phyloP scores from a whole-genome alignment of 2,888 invertebrate species.

The Aporophyla lueneburgensis region DNA sequence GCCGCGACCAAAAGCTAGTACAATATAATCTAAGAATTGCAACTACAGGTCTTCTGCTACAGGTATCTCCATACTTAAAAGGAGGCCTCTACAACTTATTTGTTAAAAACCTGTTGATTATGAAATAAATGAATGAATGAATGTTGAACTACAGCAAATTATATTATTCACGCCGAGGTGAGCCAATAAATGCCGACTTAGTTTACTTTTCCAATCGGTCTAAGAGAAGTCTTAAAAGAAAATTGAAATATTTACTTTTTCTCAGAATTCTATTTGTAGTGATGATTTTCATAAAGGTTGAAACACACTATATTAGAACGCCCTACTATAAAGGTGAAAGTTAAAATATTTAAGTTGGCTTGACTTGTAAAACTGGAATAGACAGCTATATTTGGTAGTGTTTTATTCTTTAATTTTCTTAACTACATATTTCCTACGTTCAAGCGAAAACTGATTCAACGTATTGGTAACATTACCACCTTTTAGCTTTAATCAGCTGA shows the following conservation, averaged over 20 bases:
- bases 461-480: not conserved
- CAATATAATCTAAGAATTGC: no score
- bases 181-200: not conserved
- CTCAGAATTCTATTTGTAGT: not conserved
- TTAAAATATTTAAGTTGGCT: not conserved
- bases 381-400: not conserved
- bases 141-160: not conserved
- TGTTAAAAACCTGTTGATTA: no score
- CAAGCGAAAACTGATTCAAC: not conserved
- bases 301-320: not conserved
- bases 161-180: not conserved
- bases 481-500: not conserved
- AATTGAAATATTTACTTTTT: not conserved
- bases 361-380: not conserved
- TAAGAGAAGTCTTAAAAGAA: not conserved
- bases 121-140: no score
- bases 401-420: not conserved
- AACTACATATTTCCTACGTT: not conserved
- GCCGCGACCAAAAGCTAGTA: no score
- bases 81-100: no score
- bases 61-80: no score
- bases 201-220: not conserved
- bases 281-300: not conserved
- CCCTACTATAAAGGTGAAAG: not conserved
- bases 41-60: no score